Percentiles rank a stretch among this genome's conserved stretches.
Conservation (phyloP, 2,113 vertebrate species). For the Pteronura brasiliensis region DNA sequence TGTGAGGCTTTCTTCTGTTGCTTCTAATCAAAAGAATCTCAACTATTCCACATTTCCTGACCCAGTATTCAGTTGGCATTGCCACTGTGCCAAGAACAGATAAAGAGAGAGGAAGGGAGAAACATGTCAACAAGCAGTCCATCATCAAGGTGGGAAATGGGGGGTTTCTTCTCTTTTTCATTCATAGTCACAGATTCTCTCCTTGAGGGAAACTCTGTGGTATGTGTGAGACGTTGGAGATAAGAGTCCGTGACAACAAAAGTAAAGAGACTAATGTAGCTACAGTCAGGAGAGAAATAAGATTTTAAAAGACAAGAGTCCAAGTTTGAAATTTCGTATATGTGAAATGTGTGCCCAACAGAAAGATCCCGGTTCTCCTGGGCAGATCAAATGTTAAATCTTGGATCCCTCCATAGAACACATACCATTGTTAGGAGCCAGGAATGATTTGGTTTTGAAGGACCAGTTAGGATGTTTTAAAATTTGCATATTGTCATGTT, state of each 20-base stretch:
- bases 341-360: background rate
- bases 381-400: background rate
- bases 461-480: background rate
- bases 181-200: background rate
- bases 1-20: background rate
- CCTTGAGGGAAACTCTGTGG: background rate
- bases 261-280: background rate
- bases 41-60: background rate
- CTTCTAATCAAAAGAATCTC: background rate
- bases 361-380: background rate
- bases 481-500: constrained; percentile 23
- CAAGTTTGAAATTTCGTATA: background rate
- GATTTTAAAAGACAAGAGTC: background rate
- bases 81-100: background rate
- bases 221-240: background rate
- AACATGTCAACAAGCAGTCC: background rate
- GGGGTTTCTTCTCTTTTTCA: background rate
- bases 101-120: background rate
- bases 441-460: background rate
- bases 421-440: background rate
- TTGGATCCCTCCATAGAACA: background rate
- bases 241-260: background rate
- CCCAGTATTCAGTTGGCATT: background rate
- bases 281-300: background rate
- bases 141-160: background rate